Evolutionary conservation across 30 jellyfish, hydroid and myxozoan genomes (phyloP).

Genomic region (Aurelia sp.): DNA sequence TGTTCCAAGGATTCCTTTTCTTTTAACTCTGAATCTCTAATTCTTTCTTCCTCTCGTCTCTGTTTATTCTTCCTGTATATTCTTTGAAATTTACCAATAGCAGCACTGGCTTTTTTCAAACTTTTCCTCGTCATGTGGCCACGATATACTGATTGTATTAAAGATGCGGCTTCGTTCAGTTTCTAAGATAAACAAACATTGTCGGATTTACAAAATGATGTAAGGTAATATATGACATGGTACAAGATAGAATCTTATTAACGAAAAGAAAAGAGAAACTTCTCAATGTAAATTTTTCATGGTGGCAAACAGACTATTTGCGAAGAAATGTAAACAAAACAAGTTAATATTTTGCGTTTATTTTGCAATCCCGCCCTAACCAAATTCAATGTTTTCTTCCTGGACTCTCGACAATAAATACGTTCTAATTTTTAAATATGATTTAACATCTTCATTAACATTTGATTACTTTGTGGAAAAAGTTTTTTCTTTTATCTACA

Average conservation of each 20-base stretch:
- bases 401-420: too few species aligned
- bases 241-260: background rate
- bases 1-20: slow-evolving; percentile 32
- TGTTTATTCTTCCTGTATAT: slow-evolving; percentile 39
- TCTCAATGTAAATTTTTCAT: too few species aligned
- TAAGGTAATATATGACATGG: background rate
- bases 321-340: too few species aligned
- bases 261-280: background rate
- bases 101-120: slow-evolving; percentile 42
- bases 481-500: too few species aligned
- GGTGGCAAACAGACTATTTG: too few species aligned
- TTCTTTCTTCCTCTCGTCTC: slow-evolving; percentile 12
- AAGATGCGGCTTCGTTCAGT: slow-evolving; percentile 66
- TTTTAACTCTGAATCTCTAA: slow-evolving; percentile 10
- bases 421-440: too few species aligned
- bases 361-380: too few species aligned
- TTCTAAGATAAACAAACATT: slow-evolving; percentile 20
- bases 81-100: slow-evolving; percentile 75
- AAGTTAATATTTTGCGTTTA: too few species aligned
- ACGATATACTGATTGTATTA: slow-evolving; percentile 76
- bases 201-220: too few species aligned
- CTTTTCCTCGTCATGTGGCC: slow-evolving; percentile 61
- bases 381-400: too few species aligned
- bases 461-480: too few species aligned
- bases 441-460: too few species aligned